Base-by-base conservation (phyloP, 2,113 vertebrate species). In the Tupaia chinensis region DNA sequence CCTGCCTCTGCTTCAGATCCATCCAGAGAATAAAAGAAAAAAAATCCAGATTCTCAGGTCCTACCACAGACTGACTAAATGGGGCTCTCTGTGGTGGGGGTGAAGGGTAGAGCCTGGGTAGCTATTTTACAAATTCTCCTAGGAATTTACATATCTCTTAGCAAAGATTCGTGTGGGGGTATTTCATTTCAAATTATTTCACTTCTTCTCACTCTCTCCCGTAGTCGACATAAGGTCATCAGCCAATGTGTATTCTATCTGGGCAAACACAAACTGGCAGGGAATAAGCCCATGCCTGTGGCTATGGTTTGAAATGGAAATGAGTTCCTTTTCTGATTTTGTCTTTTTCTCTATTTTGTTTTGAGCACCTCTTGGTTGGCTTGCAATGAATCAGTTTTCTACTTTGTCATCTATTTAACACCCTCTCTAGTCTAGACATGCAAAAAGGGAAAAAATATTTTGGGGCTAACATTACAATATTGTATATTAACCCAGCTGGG, bases 331-430 rank as follows among this genome's bases (percentile, higher is more conserved):
- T 83, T 96, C 69, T 72, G 12, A 91, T 80, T 92, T 72, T 84
- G 11, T 25, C 11, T 84, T 84, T 91, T 19, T 19, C 34, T 17
- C 60, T 69, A 7, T 81, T 94, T 91, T 95, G 69, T 90, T 95
- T 87, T 69, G 6, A 95, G 29, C 11, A 60, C 34, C 58, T 96
- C 79, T 87, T 91, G 61, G 23, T 90, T 96, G 73, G 72, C 72
- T 91, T 85, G 69, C 54, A 84, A 58, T 89, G 81, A 89, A 89
- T 94, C 58, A 79, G 25, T 53, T 94, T 96, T 61, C 81, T 93
- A 73, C 89, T 94, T 84, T 95, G 80, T 20, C 90, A 84, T 87
- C 65, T 93, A 89, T 95, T 97, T 87, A 84, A 95, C 17, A 95
- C n/a, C 12, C 34, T 85, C 65, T 82, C 72, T 89, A 92, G 76